A percentile compares a stretch with the other conserved stretches of the same genome.
Evolutionary conservation across 2,797 vertebrate genomes (phyloP).

Genomic region (Morus bassanus): DNA sequence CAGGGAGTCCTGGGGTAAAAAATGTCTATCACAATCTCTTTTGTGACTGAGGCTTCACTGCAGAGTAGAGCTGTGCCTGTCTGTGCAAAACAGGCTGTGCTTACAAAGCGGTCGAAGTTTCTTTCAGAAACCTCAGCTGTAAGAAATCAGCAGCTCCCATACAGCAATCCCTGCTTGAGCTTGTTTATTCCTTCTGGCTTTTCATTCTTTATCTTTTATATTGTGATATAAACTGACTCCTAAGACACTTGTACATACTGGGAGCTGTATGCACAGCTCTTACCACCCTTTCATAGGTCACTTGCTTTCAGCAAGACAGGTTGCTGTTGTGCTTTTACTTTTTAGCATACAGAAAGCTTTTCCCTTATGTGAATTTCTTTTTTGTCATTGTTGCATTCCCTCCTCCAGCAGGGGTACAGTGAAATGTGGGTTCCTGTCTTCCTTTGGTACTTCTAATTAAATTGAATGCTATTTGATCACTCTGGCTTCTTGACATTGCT

Average conservation of each 20-base stretch:
- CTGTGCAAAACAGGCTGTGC: fast-evolving
- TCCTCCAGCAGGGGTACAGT: not conserved
- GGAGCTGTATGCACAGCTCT: not conserved
- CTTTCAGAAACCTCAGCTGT: not conserved
- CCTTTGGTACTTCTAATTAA: not conserved
- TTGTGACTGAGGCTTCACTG: not conserved
- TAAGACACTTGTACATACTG: not conserved
- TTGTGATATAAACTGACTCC: not conserved
- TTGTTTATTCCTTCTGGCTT: slow-evolving; percentile 30
- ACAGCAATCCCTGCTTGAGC: not conserved
- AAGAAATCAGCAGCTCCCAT: not conserved
- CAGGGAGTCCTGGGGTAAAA: not conserved
- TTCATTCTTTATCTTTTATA: not conserved
- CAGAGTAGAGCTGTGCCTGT: not conserved
- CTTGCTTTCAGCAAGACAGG: not conserved
- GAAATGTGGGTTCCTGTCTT: not conserved
- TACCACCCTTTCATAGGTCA: not conserved
- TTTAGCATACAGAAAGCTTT: not conserved
- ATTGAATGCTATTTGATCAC: not conserved
- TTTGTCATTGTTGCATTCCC: not conserved
- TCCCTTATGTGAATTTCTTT: not conserved
- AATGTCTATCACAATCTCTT: not conserved
- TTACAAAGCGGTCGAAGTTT: not conserved
- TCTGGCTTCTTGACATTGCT: not conserved
- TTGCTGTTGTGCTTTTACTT: not conserved